Evolutionary conservation across 2,888 invertebrate genomes (phyloP).

Genomic region (Antheraea assamensis): DNA sequence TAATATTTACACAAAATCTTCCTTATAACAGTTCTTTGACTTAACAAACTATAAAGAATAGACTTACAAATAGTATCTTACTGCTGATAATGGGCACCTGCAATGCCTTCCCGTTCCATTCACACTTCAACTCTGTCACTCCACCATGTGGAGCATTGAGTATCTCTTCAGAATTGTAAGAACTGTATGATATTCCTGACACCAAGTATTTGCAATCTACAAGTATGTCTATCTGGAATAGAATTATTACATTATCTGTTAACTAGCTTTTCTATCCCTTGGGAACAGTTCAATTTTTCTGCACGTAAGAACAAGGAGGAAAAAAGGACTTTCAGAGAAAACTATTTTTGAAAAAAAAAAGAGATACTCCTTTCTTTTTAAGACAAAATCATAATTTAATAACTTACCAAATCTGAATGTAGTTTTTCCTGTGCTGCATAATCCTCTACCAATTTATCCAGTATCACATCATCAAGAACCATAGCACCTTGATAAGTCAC

Average conservation of each 20-base stretch:
- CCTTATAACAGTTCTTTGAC: not conserved
- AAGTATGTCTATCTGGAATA: slow-evolving; percentile 53
- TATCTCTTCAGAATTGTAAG: slow-evolving; percentile 62
- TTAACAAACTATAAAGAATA: slow-evolving; percentile 3
- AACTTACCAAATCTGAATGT: slow-evolving; percentile 53
- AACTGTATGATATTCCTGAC: slow-evolving; percentile 64
- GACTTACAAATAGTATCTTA: slow-evolving; percentile 72
- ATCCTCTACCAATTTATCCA: slow-evolving; percentile 54
- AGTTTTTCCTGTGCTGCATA: slow-evolving; percentile 56
- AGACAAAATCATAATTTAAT: not conserved
- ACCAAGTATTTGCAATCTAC: slow-evolving; percentile 69
- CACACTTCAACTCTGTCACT: slow-evolving; percentile 64
- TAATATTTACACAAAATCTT: not conserved
- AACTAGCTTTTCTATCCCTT: not conserved
- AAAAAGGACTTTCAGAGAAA: no score
- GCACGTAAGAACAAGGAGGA: no score
- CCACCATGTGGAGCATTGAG: slow-evolving; percentile 71
- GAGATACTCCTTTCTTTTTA: no score
- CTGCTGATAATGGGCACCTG: slow-evolving; percentile 72
- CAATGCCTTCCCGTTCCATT: slow-evolving; percentile 64
- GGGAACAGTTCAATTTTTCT: no score
- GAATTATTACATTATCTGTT: not conserved
- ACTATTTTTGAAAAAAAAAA: no score
- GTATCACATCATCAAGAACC: slow-evolving; percentile 62
- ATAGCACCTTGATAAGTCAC: slow-evolving; percentile 59